A percentile compares a stretch with the other conserved stretches of the same genome.
Conservation (phyloP, 2,888 invertebrate genomes). For the Leucoma salicis region DNA sequence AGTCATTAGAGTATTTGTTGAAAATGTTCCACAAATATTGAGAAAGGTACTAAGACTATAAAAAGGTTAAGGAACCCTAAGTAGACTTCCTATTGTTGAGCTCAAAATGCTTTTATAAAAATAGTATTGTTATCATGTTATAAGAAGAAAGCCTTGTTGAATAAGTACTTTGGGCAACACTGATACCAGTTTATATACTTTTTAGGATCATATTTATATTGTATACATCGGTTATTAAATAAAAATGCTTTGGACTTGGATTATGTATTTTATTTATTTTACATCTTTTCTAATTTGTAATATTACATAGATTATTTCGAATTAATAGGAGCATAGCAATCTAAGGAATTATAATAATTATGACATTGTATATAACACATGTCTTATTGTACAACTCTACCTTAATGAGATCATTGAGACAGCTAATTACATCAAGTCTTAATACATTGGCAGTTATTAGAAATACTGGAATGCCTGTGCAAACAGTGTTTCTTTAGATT, state of each 20-base stretch:
- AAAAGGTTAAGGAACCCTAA: too few relatives aligned
- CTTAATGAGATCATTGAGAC: neutral
- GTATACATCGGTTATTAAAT: constrained; percentile 59
- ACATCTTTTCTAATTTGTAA: too few relatives aligned
- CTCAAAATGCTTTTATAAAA: constrained; percentile 59
- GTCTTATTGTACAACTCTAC: too few relatives aligned
- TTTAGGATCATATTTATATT: constrained; percentile 43
- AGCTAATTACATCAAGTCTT: neutral
- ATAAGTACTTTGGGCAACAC: constrained; percentile 60
- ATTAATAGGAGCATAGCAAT: too few relatives aligned
- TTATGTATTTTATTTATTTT: too few relatives aligned
- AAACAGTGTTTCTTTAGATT: constrained; percentile 72
- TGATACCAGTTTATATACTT: constrained; percentile 71
- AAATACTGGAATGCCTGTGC: constrained; percentile 47
- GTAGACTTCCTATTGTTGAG: constrained; percentile 53
- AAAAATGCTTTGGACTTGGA: constrained; percentile 53
- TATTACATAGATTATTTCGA: too few relatives aligned
- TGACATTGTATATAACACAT: too few relatives aligned
- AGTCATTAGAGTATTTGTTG: too few relatives aligned
- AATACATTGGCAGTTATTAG: constrained; percentile 5
- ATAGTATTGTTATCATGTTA: constrained; percentile 65
- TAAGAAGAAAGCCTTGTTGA: constrained; percentile 61
- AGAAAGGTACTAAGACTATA: too few relatives aligned
- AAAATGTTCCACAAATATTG: too few relatives aligned
- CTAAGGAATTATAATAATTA: too few relatives aligned